These are phyloP conservation scores for Ophthalmolycus amberensis DNA, from an alignment of 2,113 vertebrate genomes.

Conservation along the genomic window DNA sequence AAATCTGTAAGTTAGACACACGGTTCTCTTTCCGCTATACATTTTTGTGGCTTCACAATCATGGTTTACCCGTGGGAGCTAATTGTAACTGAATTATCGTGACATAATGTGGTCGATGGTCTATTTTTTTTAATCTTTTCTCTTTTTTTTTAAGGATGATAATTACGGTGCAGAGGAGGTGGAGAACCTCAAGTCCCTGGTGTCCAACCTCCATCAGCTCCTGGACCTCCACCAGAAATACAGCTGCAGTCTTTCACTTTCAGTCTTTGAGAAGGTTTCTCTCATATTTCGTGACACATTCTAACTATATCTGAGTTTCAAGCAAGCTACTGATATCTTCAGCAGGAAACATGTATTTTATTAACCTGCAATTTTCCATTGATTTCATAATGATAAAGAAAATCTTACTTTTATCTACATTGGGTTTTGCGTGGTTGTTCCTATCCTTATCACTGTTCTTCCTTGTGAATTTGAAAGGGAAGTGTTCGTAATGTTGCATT, in stretches of 20 bases:
- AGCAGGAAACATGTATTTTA: background rate
- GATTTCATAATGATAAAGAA: background rate
- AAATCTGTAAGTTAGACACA: slow-evolving; percentile 83
- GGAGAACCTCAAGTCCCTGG: slow-evolving; percentile 84
- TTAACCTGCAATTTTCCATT: background rate
- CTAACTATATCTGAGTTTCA: background rate
- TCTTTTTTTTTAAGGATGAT: slow-evolving; percentile 82
- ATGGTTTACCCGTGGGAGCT: background rate
- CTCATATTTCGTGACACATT: background rate
- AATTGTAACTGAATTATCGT: background rate
- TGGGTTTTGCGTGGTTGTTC: background rate
- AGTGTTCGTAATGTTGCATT: slow-evolving; percentile 89
- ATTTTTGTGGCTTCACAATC: background rate
- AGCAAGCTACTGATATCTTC: background rate
- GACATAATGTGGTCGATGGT: background rate
- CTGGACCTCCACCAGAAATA: slow-evolving; percentile 90
- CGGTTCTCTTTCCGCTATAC: background rate
- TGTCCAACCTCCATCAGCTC: slow-evolving; percentile 87
- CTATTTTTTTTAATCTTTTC: background rate
- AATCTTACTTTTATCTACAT: background rate
- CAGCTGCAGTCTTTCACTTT: slow-evolving; percentile 90
- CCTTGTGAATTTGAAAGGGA: slow-evolving; percentile 80
- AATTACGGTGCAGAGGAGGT: slow-evolving; percentile 85
- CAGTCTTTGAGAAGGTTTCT: slow-evolving; percentile 93
- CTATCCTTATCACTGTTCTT: background rate